Base-by-base conservation (phyloP, 2,888 invertebrate species). In the Cistogaster globosa region DNA sequence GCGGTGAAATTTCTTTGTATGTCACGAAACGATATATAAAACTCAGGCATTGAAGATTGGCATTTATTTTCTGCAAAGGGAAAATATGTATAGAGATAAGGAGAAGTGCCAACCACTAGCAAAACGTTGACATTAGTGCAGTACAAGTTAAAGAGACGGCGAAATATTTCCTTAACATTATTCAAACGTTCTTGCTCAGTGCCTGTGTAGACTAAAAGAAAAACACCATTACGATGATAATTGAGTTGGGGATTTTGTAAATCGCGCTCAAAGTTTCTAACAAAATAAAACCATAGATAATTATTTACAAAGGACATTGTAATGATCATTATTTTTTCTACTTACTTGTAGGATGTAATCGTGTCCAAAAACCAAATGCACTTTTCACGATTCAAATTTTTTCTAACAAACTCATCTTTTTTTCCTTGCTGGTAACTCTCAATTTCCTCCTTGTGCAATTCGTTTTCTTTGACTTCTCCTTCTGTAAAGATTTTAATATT, bases 71-170 rank as follows among this genome's bases (percentile, higher is more conserved):
- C 62, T 0, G 88, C 86, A 80, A 90, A 92, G 0, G 92, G 92
- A 84, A 88, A 92, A 55, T 91, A 92, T 2, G 91, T 91, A 74
- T 90, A 92, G 3, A 90, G 78, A 18, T 88, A 84, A 0, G 90
- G 88, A 11, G 79, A 78, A 5, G 84, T 87, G 1, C 87, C 84
- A 1, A 89, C 71, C 36, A 86, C 51, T 0, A 91, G 78, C 18
- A 90, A 86, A 4, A 92, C 87, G 68, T 89, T 91, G 14, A 92
- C 89, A 87, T 92, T 91, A 32, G 88, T 88, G 55, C 91, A 88
- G 57, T 90, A 92, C 6, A 90, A 86, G 7, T 80, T 79, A n/a
- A 91, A 89, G 0, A 92, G 88, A 0, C 91, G 90, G 0, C 69
- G 78, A 83, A 92, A 91, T 63, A 92, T 91, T 4, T 82, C 78